Base-by-base conservation (phyloP, 2,888 invertebrate genomes). In the Diaprepes abbreviatus region DNA sequence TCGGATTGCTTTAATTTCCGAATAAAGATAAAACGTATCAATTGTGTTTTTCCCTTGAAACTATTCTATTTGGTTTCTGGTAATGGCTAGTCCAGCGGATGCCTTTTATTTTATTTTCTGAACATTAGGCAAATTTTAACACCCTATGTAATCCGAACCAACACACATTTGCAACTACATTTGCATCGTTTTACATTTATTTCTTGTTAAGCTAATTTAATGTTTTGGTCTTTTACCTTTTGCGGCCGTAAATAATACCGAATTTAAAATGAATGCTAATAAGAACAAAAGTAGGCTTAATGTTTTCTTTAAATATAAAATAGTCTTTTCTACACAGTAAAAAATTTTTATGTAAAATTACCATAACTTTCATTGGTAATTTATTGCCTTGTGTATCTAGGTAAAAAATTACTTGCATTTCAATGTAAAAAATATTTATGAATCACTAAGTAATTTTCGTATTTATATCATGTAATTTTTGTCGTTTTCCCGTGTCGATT, bases 151-250 rank as follows among this genome's bases (percentile, higher is more conserved):
- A 68, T 71, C 57, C 48, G 14, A 35, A 55, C 52, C 33, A 55
- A 43, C 40, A 50, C 59, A 40, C 60, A 64, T 65, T 71, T 64
- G 60, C 55, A 31, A 55, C 55, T 43, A 31, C 54, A 71, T 70
- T 70, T 66, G 62, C 70, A 70, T 70, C 62, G 55, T 66, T 62
- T 66, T 66, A 58, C 70, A 70, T 70, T 70, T 70, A 60, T 52
- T 64, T 54, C 65, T 59, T 50, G 70, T 70, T 70, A 38, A 14
- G 17, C 35, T 70, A 69, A 70, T 70, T 70, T 65, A 70, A 54
- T 43, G 65, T 70, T 60, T 66, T 60, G 58, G 28, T 65, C 50
- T 66, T 43, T 50, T 50, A 58, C 31, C 10, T 57, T 16, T 24
- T 24, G 10, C 48, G 24, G 16, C 45, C 19, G 10, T 50, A 54